Evolutionary conservation across 2,888 invertebrate genomes (phyloP).

Genomic region (Lycophotia porphyrea): DNA sequence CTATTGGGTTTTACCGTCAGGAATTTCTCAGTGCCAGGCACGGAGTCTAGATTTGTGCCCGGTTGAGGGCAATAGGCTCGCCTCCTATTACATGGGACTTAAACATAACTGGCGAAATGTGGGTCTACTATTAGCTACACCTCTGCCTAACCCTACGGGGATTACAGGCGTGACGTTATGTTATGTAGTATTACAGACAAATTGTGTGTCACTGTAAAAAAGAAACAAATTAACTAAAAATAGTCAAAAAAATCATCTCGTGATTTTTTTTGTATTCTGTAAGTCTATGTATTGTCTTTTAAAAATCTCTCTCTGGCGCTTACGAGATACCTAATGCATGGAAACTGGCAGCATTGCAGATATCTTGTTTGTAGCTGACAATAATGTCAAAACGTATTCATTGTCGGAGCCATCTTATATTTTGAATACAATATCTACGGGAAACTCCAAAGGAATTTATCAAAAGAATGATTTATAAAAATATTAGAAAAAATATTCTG

Average conservation of each 20-base stretch:
- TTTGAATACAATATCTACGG: too few species aligned
- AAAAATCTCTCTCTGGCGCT: background rate
- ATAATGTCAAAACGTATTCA: background rate
- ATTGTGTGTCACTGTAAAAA: background rate
- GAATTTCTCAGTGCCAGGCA: too few species aligned
- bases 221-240: background rate
- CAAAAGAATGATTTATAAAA: background rate
- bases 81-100: too few species aligned
- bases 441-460: background rate
- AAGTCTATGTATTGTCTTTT: too few species aligned
- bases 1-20: too few species aligned
- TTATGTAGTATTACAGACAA: too few species aligned
- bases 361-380: background rate
- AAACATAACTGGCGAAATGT: too few species aligned
- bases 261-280: background rate
- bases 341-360: background rate
- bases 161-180: too few species aligned
- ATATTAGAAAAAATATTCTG: background rate
- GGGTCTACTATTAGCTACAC: too few species aligned
- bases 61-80: too few species aligned
- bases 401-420: background rate
- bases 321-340: background rate
- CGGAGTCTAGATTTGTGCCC: too few species aligned
- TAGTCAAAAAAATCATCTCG: background rate
- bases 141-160: too few species aligned